A percentile compares a stretch with the other conserved stretches of the same genome.
phyloP scores from a whole-genome alignment of 2,888 invertebrate genomes.

The Coleophora deauratella region DNA sequence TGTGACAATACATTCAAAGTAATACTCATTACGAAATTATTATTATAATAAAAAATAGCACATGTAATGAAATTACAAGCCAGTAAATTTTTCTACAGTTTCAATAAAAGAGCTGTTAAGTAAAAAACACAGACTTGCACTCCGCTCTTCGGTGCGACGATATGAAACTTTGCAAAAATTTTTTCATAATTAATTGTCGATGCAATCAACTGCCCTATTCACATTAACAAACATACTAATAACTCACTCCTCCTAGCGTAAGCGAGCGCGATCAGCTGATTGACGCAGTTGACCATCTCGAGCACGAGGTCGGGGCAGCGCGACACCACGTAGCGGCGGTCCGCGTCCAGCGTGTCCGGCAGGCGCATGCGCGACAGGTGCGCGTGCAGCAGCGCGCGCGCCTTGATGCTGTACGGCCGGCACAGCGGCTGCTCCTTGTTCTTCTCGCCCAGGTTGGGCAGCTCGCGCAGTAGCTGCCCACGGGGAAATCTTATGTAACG shows the following conservation, averaged over 20 bases:
- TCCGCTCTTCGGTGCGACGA: too few relatives aligned
- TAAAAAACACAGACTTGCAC: too few relatives aligned
- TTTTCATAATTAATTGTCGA: too few relatives aligned
- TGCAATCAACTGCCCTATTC: too few relatives aligned
- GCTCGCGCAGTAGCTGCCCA: constrained; percentile 87
- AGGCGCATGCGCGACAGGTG: constrained; percentile 91
- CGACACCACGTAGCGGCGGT: constrained; percentile 87
- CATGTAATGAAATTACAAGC: too few relatives aligned
- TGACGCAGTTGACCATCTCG: constrained; percentile 97
- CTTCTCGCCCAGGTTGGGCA: constrained; percentile 95
- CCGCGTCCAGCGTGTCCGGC: constrained; percentile 87
- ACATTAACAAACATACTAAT: too few relatives aligned
- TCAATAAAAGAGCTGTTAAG: too few relatives aligned
- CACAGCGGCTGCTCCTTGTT: constrained; percentile 97
- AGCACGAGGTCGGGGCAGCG: constrained; percentile 96
- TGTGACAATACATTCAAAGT: too few relatives aligned
- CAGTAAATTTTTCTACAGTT: too few relatives aligned
- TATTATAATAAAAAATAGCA: too few relatives aligned
- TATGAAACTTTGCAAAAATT: too few relatives aligned
- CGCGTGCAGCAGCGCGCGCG: constrained; percentile 95
- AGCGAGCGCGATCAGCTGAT: constrained; percentile 92
- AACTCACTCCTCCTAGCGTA: constrained; percentile 91
- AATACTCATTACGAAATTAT: too few relatives aligned
- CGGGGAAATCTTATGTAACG: neutral
- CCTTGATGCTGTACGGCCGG: constrained; percentile 92